phyloP scores from a whole-genome alignment of 2,113 vertebrate species.

The Urocolius indicus region DNA sequence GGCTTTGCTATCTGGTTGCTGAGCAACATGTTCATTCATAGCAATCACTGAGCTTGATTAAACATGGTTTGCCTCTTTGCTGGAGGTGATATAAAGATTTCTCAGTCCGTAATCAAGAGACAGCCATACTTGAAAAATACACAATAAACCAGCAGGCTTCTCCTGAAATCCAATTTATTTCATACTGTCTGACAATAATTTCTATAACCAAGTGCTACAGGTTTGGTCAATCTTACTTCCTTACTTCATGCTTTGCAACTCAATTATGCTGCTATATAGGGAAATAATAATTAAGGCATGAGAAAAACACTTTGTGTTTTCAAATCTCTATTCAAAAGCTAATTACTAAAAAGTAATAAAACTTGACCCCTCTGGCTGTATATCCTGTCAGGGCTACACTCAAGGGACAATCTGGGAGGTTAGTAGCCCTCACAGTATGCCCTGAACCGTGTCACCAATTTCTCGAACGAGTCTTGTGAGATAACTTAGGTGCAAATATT shows the following conservation, averaged over 20 bases:
- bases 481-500: constrained; percentile 18
- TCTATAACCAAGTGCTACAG: not conserved
- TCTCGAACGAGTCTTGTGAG: constrained; percentile 17
- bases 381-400: not conserved
- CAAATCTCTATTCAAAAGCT: constrained; percentile 12
- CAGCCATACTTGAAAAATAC: not conserved
- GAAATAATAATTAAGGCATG: not conserved
- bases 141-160: not conserved
- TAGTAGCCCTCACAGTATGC: not conserved
- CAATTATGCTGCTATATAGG: not conserved
- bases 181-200: not conserved
- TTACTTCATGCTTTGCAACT: constrained; percentile 16
- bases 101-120: not conserved
- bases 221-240: constrained; percentile 14
- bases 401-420: not conserved
- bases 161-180: constrained; percentile 34
- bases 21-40: not conserved
- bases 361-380: not conserved
- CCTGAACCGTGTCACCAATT: not conserved
- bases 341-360: constrained; percentile 35
- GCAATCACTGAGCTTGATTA: not conserved
- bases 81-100: constrained; percentile 13
- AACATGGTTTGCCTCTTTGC: not conserved
- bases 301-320: not conserved
- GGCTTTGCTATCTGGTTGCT: not conserved